phyloP scores from a whole-genome alignment of 2,113 vertebrate species.

The Triplophysa dalaica region DNA sequence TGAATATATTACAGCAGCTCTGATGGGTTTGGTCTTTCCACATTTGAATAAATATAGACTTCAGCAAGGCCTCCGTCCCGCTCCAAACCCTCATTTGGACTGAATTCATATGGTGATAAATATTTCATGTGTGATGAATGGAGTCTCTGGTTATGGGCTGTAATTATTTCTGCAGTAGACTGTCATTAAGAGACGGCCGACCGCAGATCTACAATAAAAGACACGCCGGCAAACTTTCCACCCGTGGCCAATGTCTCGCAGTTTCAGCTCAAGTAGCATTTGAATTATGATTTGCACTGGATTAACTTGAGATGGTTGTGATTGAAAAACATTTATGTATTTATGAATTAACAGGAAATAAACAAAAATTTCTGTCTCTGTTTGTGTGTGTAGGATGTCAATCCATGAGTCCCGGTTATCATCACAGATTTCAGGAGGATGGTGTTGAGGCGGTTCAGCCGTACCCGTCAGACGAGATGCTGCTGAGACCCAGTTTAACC shows the following conservation, averaged over 20 bases:
- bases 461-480: constrained; percentile 66
- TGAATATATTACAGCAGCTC: not conserved
- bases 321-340: no score
- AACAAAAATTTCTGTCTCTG: not conserved
- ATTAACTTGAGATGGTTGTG: no score
- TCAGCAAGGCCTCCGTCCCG: constrained; percentile 9
- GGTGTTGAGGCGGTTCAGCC: constrained; percentile 46
- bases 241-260: constrained; percentile 3
- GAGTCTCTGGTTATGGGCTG: constrained; percentile 24
- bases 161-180: constrained; percentile 18
- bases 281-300: no score
- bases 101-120: constrained; percentile 51
- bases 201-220: constrained; percentile 23
- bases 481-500: constrained; percentile 73
- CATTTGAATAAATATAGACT: constrained; percentile 16
- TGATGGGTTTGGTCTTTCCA: constrained; percentile 20
- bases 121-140: constrained; percentile 51
- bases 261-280: not conserved
- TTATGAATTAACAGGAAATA: no score
- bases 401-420: constrained; percentile 68
- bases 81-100: constrained; percentile 42
- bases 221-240: constrained; percentile 22
- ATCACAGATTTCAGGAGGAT: constrained; percentile 59
- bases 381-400: constrained; percentile 69
- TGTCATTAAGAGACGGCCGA: constrained; percentile 18